Evolutionary conservation across 2,113 vertebrate genomes (phyloP), one percentile per base, ranked within the genome.

Genomic region (Melanocharis versteri): DNA sequence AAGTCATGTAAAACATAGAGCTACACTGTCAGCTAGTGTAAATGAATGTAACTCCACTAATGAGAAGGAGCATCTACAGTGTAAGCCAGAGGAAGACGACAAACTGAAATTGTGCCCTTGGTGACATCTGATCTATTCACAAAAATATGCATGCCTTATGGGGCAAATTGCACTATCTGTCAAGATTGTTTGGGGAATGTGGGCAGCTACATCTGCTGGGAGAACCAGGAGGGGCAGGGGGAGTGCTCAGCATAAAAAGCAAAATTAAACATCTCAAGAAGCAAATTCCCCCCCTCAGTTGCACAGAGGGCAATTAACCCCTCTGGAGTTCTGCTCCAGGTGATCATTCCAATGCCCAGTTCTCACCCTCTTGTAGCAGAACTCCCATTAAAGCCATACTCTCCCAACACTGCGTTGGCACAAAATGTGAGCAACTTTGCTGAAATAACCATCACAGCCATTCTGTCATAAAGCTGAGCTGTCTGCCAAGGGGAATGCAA

Each of bases 141-240:
- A 90, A 90, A 95, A 96, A 83, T 60, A 92, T 93, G 78, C 60
- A 40, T n/a, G 85, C 70, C 90, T 95, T 85, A 82, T 83, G 88
- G 82, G 92, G 66, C 51, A 92, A 65, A 86, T 88, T 93, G 73
- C 70, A 77, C 79, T 95, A 16, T 94, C 58, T 88, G 85, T 86
- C 31, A 26, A 73, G 85, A 93, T 39, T 83, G 47, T 66, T 62
- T 77, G 56, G 92, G 75, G 64, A 94, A 51, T 37, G 53, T 42
- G 53, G 86, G 77, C 24, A 82, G 71, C 64, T 83, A 50, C 53
- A 39, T 56, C 35, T 47, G 51, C 51, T 71, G 83, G 58, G 69
- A 93, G 71, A 89, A 33, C 9, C 71, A 89, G 47, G 4, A 85
- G 71, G 64, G 44, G 79, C 37, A 94, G 62, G 47, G 78, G 60